phyloP scores from a whole-genome alignment of 2,113 vertebrate species.

The Gracilinanus agilis region DNA sequence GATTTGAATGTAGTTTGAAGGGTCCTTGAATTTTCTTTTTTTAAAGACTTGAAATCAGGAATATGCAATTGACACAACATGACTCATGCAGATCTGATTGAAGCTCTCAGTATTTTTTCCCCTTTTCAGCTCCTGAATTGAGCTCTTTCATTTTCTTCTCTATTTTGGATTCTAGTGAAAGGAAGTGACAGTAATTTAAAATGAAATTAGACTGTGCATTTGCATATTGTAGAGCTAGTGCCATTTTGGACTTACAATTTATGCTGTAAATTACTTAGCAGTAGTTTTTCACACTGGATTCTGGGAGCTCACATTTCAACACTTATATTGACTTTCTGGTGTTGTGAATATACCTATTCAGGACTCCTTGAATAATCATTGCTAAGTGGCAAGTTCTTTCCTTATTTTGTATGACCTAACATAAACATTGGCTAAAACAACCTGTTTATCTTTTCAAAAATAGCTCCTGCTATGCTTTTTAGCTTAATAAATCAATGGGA shows the following conservation, averaged over 20 bases:
- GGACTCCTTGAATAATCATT: slow-evolving; percentile 43
- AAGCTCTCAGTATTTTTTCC: slow-evolving; percentile 51
- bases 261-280: slow-evolving; percentile 32
- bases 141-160: slow-evolving; percentile 46
- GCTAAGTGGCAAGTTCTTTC: slow-evolving; percentile 6
- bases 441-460: background rate
- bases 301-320: slow-evolving; percentile 52
- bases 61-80: slow-evolving; percentile 1
- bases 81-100: slow-evolving; percentile 32
- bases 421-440: slow-evolving; percentile 1
- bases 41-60: slow-evolving; percentile 52
- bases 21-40: slow-evolving; percentile 56
- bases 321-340: slow-evolving; percentile 21
- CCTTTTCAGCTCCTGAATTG: slow-evolving; percentile 23
- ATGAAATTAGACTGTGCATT: slow-evolving; percentile 64
- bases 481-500: background rate
- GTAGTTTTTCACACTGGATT: slow-evolving; percentile 5
- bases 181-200: slow-evolving; percentile 62
- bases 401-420: background rate
- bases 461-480: background rate
- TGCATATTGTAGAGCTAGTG: slow-evolving; percentile 39
- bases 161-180: slow-evolving; percentile 30
- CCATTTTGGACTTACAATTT: slow-evolving; percentile 11
- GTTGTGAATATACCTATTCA: slow-evolving; percentile 26
- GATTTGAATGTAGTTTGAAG: slow-evolving; percentile 64